Percentiles rank a stretch among this genome's conserved stretches.
These are phyloP conservation scores for Pachymerium ferrugineum DNA, from an alignment of 2,888 invertebrate species.

Conservation along the genomic window DNA sequence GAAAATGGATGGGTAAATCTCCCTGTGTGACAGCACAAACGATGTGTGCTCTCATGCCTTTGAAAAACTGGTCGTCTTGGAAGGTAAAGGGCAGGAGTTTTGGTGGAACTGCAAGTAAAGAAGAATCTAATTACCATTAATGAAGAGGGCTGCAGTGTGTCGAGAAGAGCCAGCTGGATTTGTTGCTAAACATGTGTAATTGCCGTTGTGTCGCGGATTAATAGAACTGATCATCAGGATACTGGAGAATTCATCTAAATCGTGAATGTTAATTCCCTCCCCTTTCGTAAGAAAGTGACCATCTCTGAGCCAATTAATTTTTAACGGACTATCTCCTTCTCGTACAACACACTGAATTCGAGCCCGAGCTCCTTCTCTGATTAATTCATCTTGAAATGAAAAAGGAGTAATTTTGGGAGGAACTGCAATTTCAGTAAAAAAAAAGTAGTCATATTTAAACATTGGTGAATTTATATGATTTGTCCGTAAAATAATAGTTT, in stretches of 20 bases:
- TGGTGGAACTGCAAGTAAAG: conserved; percentile 36
- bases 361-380: conserved; percentile 13
- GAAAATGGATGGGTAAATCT: conserved; percentile 36
- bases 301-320: conserved; percentile 46
- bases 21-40: conserved; percentile 38
- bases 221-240: conserved; percentile 39
- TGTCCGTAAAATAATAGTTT: background rate
- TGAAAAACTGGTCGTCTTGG: conserved; percentile 35
- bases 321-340: conserved; percentile 44
- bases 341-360: conserved; percentile 27
- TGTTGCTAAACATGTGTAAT: background rate
- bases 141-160: background rate
- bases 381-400: conserved; percentile 47
- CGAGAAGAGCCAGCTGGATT: background rate
- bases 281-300: conserved; percentile 42
- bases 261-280: conserved; percentile 38
- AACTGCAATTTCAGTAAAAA: background rate
- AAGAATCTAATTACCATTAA: conserved; percentile 15
- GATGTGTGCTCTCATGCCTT: conserved; percentile 37
- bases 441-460: no score
- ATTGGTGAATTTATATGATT: no score
- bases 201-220: conserved; percentile 15
- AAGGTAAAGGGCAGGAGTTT: conserved; percentile 37
- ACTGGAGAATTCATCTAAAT: conserved; percentile 44
- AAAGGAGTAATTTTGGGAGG: conserved; percentile 54